Evolutionary conservation across 30 jellyfish, hydroid and myxozoan species (phyloP).

Genomic region (Aurelia aurita): DNA sequence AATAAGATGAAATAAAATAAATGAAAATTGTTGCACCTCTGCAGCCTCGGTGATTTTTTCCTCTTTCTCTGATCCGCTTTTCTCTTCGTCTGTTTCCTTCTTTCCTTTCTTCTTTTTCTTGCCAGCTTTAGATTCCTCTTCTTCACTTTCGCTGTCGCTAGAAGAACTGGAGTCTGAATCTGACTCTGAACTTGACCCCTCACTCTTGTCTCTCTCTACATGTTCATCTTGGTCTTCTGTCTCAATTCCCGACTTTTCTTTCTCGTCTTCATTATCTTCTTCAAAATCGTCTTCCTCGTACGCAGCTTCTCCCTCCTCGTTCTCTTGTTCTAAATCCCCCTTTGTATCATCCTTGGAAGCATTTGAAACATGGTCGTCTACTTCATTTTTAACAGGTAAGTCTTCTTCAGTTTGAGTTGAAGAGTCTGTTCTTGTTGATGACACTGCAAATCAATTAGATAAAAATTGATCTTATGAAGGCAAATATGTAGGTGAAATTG

Average conservation of each 20-base stretch:
- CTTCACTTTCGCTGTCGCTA: constrained; percentile 29
- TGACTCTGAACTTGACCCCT: constrained; percentile 20
- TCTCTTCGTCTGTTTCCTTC: background rate
- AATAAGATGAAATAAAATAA: too few relatives aligned
- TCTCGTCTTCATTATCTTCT: constrained; percentile 13
- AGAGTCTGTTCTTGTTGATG: background rate
- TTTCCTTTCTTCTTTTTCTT: constrained; percentile 1
- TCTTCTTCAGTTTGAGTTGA: constrained; percentile 28
- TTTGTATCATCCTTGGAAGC: background rate
- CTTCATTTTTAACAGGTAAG: background rate
- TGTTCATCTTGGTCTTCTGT: constrained; percentile 5
- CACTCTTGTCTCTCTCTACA: background rate
- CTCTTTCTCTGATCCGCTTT: background rate
- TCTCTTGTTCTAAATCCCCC: background rate
- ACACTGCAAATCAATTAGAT: background rate
- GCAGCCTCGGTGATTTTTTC: background rate
- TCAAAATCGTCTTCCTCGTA: background rate
- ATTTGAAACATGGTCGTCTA: background rate
- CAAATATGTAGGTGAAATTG: too few relatives aligned
- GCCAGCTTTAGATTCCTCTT: background rate
- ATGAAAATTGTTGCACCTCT: too few relatives aligned
- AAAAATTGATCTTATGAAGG: background rate
- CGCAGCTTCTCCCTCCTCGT: background rate
- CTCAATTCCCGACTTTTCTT: constrained; percentile 16
- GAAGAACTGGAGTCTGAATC: constrained; percentile 8